These are phyloP conservation scores for Petaurus breviceps DNA, from an alignment of 2,113 vertebrate genomes.

Conservation along the genomic window DNA sequence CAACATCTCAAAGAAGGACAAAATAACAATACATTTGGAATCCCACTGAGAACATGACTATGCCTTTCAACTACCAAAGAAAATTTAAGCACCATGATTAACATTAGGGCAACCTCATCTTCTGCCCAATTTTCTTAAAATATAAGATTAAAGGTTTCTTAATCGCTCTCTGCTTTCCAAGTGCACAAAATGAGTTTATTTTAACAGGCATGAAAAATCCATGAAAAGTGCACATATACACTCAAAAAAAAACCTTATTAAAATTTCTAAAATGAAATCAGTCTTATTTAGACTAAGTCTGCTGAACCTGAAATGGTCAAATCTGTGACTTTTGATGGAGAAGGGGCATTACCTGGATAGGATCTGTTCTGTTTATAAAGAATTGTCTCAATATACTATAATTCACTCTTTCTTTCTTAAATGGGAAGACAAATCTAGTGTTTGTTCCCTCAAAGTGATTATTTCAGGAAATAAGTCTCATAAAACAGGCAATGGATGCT, in stretches of 20 bases:
- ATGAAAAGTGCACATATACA: neutral
- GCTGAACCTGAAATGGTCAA: conserved; percentile 27
- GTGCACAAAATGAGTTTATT: conserved; percentile 47
- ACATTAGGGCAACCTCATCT: conserved; percentile 29
- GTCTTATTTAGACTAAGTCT: conserved; percentile 32
- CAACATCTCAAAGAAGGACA: conserved; percentile 32
- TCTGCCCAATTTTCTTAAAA: conserved; percentile 45
- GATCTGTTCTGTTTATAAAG: conserved; percentile 18
- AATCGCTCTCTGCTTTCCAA: conserved; percentile 37
- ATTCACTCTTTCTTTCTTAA: neutral
- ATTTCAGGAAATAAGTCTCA: conserved; percentile 31
- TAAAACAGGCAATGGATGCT: neutral
- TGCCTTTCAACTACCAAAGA: conserved; percentile 11
- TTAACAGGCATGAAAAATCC: neutral
- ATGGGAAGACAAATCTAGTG: neutral
- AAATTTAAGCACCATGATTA: neutral
- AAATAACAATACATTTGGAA: conserved; percentile 28
- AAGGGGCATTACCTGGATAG: neutral
- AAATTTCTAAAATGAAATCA: conserved; percentile 33
- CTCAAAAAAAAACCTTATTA: neutral
- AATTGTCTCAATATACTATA: neutral
- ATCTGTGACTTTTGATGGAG: conserved; percentile 17
- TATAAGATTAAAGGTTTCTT: conserved; percentile 41
- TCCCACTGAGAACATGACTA: conserved; percentile 23
- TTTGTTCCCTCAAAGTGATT: neutral